Base-by-base conservation (phyloP, 2,113 vertebrate species). In the Neodon shergylaensis region DNA sequence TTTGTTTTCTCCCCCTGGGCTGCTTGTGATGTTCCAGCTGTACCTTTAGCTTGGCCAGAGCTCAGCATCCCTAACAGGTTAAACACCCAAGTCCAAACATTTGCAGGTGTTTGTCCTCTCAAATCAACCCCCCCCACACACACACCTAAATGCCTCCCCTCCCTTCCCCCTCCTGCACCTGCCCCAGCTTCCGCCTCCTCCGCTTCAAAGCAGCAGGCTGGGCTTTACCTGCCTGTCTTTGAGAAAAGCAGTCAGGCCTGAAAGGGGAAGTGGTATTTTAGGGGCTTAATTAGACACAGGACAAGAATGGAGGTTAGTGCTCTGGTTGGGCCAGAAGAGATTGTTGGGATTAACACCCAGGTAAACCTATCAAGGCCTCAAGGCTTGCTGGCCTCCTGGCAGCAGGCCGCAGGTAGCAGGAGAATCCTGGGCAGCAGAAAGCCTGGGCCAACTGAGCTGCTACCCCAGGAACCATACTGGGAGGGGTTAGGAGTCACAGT, bases 311-410 rank as follows among this genome's bases (percentile, higher is more conserved):
- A 97, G 97, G 97, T 97, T 96, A 98, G 86, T 89, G 96, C 95
- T 66, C 2, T 39, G 95, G 97, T 97, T 97, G 97, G 96, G 98
- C 98, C 97, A 58, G 89, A 94, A 96, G 94, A 93, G 95, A 98
- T 98, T 98, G 98, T 98, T 95, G 90, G 95, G 99, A 98, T 99
- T 99, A 99, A 98, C 98, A 98, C 98, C 97, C 98, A 98, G 98
- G 97, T 98, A 98, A 99, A 98, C 97, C 98, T 97, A 98, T 98
- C 98, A 98, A 98, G 96, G 97, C 97, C 98, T 98, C 98, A 98
- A 98, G 96, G 96, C 97, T 91, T 85, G 68, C 92, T 3, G 47
- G 87, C 90, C 93, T 96, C 98, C 97, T 63, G 95, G 97, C 97
- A 94, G 97, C 97, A 97, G 95, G 97, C 92, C 12, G 24, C 73